Conservation (phyloP, 2,888 invertebrate genomes). For the Lasioglossum villosulum region DNA sequence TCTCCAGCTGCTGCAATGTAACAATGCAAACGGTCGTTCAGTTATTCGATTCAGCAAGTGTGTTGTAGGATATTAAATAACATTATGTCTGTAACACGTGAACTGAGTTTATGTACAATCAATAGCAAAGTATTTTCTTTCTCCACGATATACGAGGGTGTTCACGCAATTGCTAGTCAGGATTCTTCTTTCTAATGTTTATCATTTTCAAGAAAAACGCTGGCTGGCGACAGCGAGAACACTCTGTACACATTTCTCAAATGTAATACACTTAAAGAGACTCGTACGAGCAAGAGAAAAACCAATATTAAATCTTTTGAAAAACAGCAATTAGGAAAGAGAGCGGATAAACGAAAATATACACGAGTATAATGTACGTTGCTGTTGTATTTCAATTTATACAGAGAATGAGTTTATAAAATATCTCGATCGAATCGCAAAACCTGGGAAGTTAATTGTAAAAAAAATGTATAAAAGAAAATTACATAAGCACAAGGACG, state of each 20-base stretch:
- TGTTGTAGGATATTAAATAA: background rate
- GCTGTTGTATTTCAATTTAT: constrained; percentile 15
- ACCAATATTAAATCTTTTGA: background rate
- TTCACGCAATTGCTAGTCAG: background rate
- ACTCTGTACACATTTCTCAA: constrained; percentile 12
- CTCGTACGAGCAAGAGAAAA: background rate
- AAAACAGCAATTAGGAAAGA: background rate
- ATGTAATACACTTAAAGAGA: constrained; percentile 9
- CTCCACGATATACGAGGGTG: background rate
- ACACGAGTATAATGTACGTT: constrained; percentile 14
- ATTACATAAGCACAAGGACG: constrained; percentile 58
- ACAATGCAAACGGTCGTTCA: constrained; percentile 43
- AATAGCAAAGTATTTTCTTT: constrained; percentile 12
- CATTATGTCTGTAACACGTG: background rate
- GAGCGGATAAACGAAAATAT: constrained; percentile 18
- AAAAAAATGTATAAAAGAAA: constrained; percentile 28
- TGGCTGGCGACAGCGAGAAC: background rate
- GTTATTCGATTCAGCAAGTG: constrained; percentile 25
- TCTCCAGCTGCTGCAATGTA: constrained; percentile 86
- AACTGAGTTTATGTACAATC: constrained; percentile 14
- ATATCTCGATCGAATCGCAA: background rate
- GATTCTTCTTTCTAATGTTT: background rate
- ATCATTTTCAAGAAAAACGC: background rate
- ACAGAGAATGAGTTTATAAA: background rate
- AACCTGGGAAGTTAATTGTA: background rate